A percentile compares a stretch with the other conserved stretches of the same genome.
phyloP scores from a whole-genome alignment of 2,797 vertebrate genomes.

The Notamacropus eugenii region DNA sequence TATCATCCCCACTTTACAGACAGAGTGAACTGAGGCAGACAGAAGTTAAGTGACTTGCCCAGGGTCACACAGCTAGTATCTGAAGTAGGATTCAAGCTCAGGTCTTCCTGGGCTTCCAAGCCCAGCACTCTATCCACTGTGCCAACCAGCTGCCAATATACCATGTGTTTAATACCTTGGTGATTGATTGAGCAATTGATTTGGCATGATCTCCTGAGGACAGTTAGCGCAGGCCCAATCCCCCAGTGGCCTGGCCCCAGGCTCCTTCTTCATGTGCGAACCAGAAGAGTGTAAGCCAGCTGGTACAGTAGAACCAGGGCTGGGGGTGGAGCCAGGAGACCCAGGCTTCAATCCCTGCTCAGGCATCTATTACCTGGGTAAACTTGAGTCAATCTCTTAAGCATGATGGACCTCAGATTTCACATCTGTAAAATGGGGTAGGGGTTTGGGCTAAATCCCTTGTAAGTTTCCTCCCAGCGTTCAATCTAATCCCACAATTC shows the following conservation, averaged over 20 bases:
- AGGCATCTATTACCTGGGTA: not conserved
- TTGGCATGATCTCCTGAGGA: not conserved
- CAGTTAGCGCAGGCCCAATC: not conserved
- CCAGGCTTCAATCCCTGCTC: not conserved
- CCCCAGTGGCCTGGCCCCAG: not conserved
- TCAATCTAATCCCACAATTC: not conserved
- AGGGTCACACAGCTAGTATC: not conserved
- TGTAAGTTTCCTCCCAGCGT: not conserved
- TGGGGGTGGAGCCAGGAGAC: not conserved
- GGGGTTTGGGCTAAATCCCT: not conserved
- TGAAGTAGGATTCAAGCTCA: not conserved
- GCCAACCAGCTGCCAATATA: not conserved
- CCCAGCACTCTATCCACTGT: not conserved
- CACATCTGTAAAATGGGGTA: not conserved
- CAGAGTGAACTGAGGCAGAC: not conserved
- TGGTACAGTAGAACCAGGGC: not conserved
- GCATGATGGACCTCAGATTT: not conserved
- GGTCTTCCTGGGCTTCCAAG: not conserved
- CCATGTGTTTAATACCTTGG: not conserved
- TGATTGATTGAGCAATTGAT: not conserved
- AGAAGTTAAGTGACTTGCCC: not conserved
- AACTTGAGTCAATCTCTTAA: not conserved
- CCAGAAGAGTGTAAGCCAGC: not conserved
- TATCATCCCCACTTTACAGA: not conserved
- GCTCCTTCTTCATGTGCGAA: not conserved